Evolutionary conservation across 2,797 vertebrate species (phyloP).

Genomic region (Amblyraja radiata): DNA sequence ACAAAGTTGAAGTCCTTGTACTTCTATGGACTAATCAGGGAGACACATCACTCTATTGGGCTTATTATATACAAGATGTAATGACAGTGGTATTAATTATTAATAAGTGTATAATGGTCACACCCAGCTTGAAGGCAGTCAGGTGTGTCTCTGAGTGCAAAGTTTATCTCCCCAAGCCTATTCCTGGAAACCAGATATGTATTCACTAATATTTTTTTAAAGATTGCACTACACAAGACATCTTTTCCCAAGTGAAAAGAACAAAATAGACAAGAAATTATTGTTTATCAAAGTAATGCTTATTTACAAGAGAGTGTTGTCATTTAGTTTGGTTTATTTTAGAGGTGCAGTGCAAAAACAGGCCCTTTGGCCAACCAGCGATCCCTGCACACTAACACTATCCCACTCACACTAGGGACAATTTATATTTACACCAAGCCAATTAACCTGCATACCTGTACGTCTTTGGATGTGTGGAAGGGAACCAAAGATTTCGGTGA

Average conservation of each 20-base stretch:
- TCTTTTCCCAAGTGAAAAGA: not conserved
- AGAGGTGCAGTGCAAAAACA: too few species aligned
- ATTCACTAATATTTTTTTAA: not conserved
- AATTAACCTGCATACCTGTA: too few species aligned
- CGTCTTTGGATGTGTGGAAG: too few species aligned
- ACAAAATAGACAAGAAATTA: not conserved
- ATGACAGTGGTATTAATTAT: conserved; percentile 12
- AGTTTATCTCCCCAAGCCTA: not conserved
- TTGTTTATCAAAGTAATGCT: not conserved
- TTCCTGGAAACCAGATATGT: not conserved
- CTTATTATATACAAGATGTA: not conserved
- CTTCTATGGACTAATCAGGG: not conserved
- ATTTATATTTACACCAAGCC: too few species aligned
- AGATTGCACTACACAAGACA: not conserved
- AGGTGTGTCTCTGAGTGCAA: not conserved
- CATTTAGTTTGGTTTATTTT: too few species aligned
- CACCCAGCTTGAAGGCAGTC: not conserved
- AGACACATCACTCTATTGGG: not conserved
- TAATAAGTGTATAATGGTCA: conserved; percentile 1
- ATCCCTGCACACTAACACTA: too few species aligned
- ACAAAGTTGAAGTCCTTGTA: not conserved
- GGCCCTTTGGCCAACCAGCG: too few species aligned
- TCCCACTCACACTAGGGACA: too few species aligned
- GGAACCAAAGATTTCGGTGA: too few species aligned
- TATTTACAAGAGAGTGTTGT: too few species aligned